phyloP scores from a whole-genome alignment of 2,797 vertebrate genomes.

The Sciaenops ocellatus region DNA sequence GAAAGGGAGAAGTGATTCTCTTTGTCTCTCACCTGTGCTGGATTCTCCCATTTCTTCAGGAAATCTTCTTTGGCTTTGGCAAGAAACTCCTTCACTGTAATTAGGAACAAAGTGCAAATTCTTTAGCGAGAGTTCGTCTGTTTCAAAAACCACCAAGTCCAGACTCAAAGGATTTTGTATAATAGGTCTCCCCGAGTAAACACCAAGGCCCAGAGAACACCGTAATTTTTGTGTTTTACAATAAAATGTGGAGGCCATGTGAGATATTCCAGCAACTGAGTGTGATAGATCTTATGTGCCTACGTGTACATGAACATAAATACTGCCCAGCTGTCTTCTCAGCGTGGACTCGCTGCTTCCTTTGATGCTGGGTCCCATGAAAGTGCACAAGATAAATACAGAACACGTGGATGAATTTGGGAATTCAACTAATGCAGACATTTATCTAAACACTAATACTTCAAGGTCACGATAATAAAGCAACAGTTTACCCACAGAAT shows the following conservation, averaged over 20 bases:
- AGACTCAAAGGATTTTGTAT: conserved; percentile 13
- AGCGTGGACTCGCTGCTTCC: neutral
- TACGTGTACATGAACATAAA: neutral
- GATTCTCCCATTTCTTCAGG: conserved; percentile 97
- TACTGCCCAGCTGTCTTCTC: neutral
- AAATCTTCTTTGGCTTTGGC: conserved; percentile 98
- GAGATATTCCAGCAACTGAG: neutral
- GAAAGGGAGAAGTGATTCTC: neutral
- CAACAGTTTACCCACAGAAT: neutral
- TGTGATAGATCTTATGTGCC: neutral
- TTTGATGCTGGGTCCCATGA: neutral
- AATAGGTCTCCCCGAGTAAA: neutral
- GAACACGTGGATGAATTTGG: neutral
- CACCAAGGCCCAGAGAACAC: conserved; percentile 13
- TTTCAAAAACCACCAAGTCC: neutral
- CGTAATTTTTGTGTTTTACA: neutral
- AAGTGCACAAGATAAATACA: neutral
- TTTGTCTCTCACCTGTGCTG: conserved; percentile 88
- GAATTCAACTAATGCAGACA: neutral
- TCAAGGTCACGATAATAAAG: neutral
- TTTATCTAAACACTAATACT: neutral
- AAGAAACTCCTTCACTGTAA: conserved; percentile 96
- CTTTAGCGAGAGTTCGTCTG: conserved; percentile 12
- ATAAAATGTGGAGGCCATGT: neutral
- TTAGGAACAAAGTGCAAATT: conserved; percentile 44